Base-by-base conservation (phyloP, 2,888 invertebrate species). In the Theodoxus fluviatilis region DNA sequence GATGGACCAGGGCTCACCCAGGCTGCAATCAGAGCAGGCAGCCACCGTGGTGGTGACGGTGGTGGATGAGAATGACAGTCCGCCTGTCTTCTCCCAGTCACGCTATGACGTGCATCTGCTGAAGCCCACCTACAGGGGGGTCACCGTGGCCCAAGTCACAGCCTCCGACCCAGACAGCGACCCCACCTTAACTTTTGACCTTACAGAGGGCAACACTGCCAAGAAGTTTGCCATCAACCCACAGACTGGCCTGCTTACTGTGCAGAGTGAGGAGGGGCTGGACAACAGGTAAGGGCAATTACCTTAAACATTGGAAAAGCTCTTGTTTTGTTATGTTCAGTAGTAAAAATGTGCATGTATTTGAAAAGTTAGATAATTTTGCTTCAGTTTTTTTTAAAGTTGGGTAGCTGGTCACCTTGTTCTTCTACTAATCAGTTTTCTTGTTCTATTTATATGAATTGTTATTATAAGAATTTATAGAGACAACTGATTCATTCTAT, bases 41-140 rank as follows among this genome's bases (percentile, higher is more conserved):
- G 95, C 96, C 0, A 90, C 90, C 73, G 95, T 98, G 18, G 89
- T 90, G 75, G 93, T 98, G 35, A 88, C 89, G 71, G 92, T 97
- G 38, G 90, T 80, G 66, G 94, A 96, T 87, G 92, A 94, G 6
- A 96, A 97, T 88, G 96, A 96, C 85, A 94, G 94, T 79, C 92
- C 95, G n/a, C 96, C 96, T 2, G 88, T 89, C 68, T 96, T 97
- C 87, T 88, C 90, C 9, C 90, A 91, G 71, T 84, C 90, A 18
- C 88, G 91, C 68, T 94, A 94, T 87, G 92, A 93, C 80, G 91
- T 93, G 0, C 93, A 92, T 0, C 88, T 96, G 66, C 89, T 94
- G 72, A 87, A 94, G 76, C 96, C 96, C 25, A 94, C 95, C 0
- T 94, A 93, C 83, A 90, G 91, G 38, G 86, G 85, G 70, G 87